Evolutionary conservation across 2,888 invertebrate genomes (phyloP).

Genomic region (Priocnemis perturbator): DNA sequence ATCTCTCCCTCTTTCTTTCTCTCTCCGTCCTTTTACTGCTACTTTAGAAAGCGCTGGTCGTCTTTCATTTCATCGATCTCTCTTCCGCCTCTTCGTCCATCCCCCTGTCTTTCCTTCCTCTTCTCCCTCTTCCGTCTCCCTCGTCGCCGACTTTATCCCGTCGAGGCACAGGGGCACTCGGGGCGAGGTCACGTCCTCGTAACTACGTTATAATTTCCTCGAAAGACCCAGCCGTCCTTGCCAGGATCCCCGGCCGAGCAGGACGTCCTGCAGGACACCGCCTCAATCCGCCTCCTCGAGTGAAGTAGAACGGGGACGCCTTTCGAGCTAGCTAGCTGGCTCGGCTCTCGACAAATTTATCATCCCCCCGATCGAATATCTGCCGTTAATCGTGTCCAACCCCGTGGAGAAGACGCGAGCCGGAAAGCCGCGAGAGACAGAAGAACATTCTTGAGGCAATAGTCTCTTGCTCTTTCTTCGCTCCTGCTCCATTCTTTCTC

Average conservation of each 20-base stretch:
- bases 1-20: not conserved
- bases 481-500: no score
- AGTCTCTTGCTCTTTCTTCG: not conserved
- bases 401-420: conserved; percentile 13
- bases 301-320: conserved; percentile 2
- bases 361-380: conserved; percentile 38
- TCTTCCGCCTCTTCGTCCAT: not conserved
- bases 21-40: not conserved
- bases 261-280: conserved; percentile 24
- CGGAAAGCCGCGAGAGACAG: conserved; percentile 1
- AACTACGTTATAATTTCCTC: conserved; percentile 51
- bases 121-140: not conserved
- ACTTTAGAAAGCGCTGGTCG: not conserved
- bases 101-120: not conserved
- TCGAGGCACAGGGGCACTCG: conserved; percentile 24
- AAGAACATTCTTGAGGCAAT: not conserved
- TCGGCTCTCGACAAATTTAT: conserved; percentile 48
- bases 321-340: conserved; percentile 1
- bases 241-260: conserved; percentile 17
- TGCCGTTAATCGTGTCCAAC: conserved; percentile 45
- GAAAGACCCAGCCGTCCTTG: not conserved
- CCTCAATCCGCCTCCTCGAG: conserved; percentile 21
- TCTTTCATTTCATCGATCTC: conserved; percentile 1
- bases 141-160: conserved; percentile 5
- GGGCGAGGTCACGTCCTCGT: conserved; percentile 41